Evolutionary conservation across 2,113 vertebrate genomes (phyloP).

Genomic region (Nothoprocta pentlandii): DNA sequence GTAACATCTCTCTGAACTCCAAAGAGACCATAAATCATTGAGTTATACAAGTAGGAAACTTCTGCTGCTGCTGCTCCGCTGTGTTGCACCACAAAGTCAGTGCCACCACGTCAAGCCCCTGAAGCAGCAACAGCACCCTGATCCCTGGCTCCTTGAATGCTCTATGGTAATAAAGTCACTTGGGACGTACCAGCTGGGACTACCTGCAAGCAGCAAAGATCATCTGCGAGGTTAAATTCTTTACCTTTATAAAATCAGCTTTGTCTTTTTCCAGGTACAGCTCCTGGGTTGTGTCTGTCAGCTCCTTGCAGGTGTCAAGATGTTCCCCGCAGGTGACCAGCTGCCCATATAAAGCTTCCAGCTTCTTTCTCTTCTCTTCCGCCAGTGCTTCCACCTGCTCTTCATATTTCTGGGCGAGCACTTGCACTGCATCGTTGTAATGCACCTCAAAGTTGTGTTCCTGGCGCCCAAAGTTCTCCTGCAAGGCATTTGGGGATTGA

Average conservation of each 20-base stretch:
- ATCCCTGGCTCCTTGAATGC: not conserved
- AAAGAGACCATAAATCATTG: not conserved
- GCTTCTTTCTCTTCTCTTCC: conserved; percentile 89
- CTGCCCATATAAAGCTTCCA: conserved; percentile 90
- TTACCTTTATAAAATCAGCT: conserved; percentile 89
- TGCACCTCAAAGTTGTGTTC: conserved; percentile 93
- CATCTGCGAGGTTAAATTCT: not conserved
- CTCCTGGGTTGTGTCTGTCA: conserved; percentile 88
- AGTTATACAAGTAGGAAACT: not conserved
- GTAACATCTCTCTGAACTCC: not conserved
- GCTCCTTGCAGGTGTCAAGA: conserved; percentile 88
- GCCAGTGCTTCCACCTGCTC: conserved; percentile 84
- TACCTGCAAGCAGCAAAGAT: not conserved
- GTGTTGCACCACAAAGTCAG: not conserved
- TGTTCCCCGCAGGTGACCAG: conserved; percentile 88
- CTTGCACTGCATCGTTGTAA: conserved; percentile 90
- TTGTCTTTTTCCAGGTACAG: conserved; percentile 85
- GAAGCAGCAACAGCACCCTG: not conserved
- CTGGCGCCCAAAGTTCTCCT: conserved; percentile 95
- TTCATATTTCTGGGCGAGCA: conserved; percentile 88
- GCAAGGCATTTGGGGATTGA: conserved; percentile 43
- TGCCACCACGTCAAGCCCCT: not conserved
- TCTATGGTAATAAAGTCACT: not conserved
- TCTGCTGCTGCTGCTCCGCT: not conserved
- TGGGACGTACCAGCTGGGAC: not conserved